Conservation (phyloP, 1,140 invertebrate genomes). For the Leguminivora glycinivorella region DNA sequence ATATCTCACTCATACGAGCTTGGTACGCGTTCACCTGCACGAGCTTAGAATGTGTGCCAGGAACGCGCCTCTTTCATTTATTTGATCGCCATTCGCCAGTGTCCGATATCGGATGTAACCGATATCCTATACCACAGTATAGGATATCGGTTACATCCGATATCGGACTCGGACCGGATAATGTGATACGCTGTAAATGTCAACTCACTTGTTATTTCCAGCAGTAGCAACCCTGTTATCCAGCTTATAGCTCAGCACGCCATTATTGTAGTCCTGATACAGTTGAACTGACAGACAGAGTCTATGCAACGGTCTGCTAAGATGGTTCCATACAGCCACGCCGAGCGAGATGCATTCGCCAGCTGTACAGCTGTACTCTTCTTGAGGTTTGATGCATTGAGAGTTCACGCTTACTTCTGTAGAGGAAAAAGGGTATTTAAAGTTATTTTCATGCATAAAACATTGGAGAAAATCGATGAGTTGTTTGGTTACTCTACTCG, state of each 20-base stretch:
- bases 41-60: no score
- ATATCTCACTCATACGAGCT: no score
- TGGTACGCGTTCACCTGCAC: no score
- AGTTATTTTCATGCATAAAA: constrained; percentile 8
- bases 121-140: no score
- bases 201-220: constrained; percentile 87
- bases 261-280: constrained; percentile 95
- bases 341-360: constrained; percentile 88
- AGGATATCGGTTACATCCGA: no score
- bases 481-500: no score
- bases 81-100: no score
- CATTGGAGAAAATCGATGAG: background rate
- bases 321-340: constrained; percentile 86
- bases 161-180: no score
- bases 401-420: constrained; percentile 83
- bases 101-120: no score
- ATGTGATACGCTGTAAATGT: no score
- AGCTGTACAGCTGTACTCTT: constrained; percentile 84
- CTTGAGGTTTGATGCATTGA: constrained; percentile 84
- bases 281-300: constrained; percentile 88
- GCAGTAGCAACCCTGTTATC: constrained; percentile 90
- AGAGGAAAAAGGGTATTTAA: constrained; percentile 32
- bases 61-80: no score
- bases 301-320: constrained; percentile 84
- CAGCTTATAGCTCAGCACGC: constrained; percentile 88